Percentiles rank a stretch among this genome's conserved stretches.
Evolutionary conservation across 2,888 invertebrate species (phyloP).

Genomic region (Heliconius ethilla): DNA sequence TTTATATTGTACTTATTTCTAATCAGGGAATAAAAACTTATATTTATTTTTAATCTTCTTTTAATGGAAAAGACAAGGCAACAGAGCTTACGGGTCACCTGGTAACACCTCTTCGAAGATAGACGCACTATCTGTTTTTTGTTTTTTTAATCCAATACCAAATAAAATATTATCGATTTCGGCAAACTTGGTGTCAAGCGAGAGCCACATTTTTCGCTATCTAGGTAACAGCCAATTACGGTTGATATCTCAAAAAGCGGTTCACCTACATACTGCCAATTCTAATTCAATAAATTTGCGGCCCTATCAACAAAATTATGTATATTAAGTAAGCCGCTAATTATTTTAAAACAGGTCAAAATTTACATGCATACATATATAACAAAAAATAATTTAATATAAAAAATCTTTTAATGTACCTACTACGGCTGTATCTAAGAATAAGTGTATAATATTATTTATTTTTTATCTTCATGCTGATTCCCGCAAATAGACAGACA

Average conservation of each 20-base stretch:
- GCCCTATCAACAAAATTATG: conserved; percentile 20
- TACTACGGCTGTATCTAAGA: background rate
- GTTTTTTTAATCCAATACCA: too few species aligned
- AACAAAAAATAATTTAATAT: background rate
- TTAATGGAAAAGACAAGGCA: too few species aligned
- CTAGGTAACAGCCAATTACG: conserved; percentile 14
- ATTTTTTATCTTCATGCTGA: too few species aligned
- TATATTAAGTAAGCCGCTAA: background rate
- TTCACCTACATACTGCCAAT: conserved; percentile 18
- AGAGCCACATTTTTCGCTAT: conserved; percentile 6
- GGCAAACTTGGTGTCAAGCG: background rate
- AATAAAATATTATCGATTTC: background rate
- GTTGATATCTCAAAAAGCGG: conserved; percentile 14
- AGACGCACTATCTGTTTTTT: background rate
- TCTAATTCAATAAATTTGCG: conserved; percentile 14
- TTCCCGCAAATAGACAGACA: too few species aligned
- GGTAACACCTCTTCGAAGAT: too few species aligned
- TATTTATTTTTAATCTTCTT: too few species aligned
- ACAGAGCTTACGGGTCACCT: too few species aligned
- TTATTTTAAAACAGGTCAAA: conserved; percentile 12
- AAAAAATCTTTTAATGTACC: background rate
- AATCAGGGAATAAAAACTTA: too few species aligned
- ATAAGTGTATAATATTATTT: background rate
- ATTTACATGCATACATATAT: conserved; percentile 25
- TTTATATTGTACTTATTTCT: too few species aligned